Evolutionary conservation across 2,113 vertebrate species (phyloP).

Genomic region (Hippocampus mohnikei): DNA sequence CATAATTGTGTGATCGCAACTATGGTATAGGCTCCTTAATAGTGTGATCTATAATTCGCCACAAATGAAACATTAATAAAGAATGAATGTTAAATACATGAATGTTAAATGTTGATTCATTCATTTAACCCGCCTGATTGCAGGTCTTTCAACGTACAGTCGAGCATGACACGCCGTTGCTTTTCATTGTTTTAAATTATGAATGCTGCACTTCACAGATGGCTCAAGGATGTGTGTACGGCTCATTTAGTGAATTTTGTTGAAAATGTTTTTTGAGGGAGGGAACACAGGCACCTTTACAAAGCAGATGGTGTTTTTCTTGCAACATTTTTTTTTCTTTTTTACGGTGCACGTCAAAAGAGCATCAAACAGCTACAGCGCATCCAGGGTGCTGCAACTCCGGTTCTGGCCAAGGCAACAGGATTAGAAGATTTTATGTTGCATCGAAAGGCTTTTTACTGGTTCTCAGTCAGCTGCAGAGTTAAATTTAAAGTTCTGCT

Average conservation of each 20-base stretch:
- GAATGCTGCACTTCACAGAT: neutral
- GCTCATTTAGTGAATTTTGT: neutral
- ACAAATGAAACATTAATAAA: neutral
- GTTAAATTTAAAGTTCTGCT: too few species aligned
- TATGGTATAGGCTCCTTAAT: neutral
- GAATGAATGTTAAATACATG: neutral
- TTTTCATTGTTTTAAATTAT: neutral
- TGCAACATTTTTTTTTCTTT: neutral
- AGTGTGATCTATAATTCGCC: neutral
- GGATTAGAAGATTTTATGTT: too few species aligned
- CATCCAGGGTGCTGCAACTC: too few species aligned
- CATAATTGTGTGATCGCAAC: too few species aligned
- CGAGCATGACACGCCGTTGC: neutral
- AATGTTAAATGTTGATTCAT: neutral
- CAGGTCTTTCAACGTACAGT: neutral
- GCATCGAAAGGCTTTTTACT: too few species aligned
- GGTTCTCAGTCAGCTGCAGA: too few species aligned
- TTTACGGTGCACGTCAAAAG: neutral
- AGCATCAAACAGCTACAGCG: too few species aligned
- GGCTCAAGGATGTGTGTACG: neutral
- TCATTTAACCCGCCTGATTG: neutral
- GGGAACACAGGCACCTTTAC: neutral
- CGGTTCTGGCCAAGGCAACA: too few species aligned
- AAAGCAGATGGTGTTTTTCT: neutral
- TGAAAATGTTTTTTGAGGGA: neutral